These are phyloP conservation scores for Cebidichthys violaceus DNA, from an alignment of 2,113 vertebrate species.

Conservation along the genomic window DNA sequence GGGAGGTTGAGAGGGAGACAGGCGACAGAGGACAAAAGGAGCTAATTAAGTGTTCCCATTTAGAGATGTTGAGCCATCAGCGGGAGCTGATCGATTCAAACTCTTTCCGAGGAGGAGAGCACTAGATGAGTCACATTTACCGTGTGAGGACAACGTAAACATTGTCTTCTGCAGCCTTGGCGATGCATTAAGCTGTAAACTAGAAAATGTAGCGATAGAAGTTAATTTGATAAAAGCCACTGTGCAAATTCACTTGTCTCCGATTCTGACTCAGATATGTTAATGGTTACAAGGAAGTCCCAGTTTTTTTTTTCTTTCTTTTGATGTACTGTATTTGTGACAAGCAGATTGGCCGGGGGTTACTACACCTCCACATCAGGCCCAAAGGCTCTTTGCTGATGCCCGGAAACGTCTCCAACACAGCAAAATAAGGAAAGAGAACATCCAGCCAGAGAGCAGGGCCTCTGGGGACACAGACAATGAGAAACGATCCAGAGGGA, in stretches of 20 bases:
- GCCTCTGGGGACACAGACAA: too few species aligned
- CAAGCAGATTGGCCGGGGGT: background rate
- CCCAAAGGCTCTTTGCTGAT: too few species aligned
- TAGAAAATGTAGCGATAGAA: background rate
- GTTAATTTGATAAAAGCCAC: background rate
- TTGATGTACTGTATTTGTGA: background rate
- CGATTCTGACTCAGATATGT: background rate
- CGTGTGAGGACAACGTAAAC: conserved; percentile 9
- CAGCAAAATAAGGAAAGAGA: too few species aligned
- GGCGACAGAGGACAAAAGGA: conserved; percentile 66
- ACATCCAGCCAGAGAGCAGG: too few species aligned
- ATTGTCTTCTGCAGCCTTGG: background rate
- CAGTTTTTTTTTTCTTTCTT: background rate
- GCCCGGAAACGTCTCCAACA: too few species aligned
- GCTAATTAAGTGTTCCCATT: conserved; percentile 73
- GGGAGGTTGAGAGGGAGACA: conserved; percentile 54
- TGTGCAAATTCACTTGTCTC: background rate
- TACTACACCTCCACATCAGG: background rate
- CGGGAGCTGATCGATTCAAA: conserved; percentile 45
- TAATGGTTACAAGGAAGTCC: background rate
- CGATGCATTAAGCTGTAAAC: background rate
- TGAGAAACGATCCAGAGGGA: too few species aligned
- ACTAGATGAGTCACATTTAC: conserved; percentile 9
- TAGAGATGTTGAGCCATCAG: conserved; percentile 53
- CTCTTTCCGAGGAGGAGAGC: conserved; percentile 22